A percentile compares a stretch with the other conserved stretches of the same genome.
phyloP scores from a whole-genome alignment of 2,888 invertebrate genomes.

The Pristionchus exspectatus region DNA sequence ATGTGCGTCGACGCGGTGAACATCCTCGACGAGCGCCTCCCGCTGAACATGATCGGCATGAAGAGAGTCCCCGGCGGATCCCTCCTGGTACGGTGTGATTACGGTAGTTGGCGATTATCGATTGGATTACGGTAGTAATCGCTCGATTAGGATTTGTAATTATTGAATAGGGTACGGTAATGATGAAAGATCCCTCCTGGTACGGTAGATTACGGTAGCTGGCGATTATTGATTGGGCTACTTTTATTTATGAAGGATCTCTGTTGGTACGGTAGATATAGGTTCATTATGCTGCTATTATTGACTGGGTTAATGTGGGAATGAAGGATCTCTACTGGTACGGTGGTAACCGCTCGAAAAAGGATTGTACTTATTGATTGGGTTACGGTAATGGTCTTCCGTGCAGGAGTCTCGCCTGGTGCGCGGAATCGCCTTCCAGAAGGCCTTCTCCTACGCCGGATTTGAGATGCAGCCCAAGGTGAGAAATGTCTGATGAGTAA shows the following conservation, averaged over 20 bases:
- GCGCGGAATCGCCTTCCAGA: constrained; percentile 97
- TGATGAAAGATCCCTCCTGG: too few species aligned
- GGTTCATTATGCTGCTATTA: neutral
- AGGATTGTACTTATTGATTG: too few species aligned
- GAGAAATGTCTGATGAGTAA: neutral
- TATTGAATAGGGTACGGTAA: too few species aligned
- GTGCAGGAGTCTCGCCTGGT: constrained; percentile 89
- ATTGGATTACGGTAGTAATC: neutral
- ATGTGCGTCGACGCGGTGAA: constrained; percentile 99
- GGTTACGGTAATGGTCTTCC: neutral
- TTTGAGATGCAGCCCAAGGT: constrained; percentile 99
- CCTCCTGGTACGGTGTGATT: constrained; percentile 62
- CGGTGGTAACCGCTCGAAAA: too few species aligned
- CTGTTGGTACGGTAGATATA: too few species aligned
- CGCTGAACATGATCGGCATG: constrained; percentile 98
- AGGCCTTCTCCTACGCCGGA: constrained; percentile 99
- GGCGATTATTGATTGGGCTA: too few species aligned
- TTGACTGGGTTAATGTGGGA: neutral
- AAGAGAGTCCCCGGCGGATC: constrained; percentile 88
- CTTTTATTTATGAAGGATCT: too few species aligned
- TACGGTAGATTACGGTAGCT: too few species aligned
- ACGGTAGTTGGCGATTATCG: neutral
- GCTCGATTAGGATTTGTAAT: too few species aligned
- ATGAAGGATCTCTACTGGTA: too few species aligned
- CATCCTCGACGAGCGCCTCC: constrained; percentile 89